Base-by-base conservation (phyloP, 1,140 invertebrate species). In the Drosophila leontia region DNA sequence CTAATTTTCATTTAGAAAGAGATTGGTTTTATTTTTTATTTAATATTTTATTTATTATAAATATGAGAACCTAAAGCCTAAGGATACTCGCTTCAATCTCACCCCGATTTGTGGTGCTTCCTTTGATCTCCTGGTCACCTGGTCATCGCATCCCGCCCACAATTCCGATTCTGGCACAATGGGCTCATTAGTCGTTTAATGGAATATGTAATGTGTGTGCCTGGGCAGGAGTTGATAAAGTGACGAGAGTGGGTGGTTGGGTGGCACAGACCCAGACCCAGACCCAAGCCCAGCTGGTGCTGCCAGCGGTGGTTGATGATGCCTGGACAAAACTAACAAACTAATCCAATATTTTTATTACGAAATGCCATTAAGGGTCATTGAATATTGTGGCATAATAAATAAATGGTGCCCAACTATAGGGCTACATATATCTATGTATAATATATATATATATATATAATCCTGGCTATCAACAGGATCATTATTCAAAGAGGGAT, bases 321-420 rank as follows among this genome's bases (percentile, higher is more conserved):
- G 48, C 48, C 17, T 35, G 68, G 64, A 74, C 23, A 74, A 75
- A 77, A 90, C 85, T 85, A 90, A 90, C 85, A 85, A 90, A 88
- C 85, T 90, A 90, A 90, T 90, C 85, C 85, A 90, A 90, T 90
- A 90, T 90, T 90, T 90, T 90, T 90, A 90, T 90, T 90, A 90
- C 86, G 86, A 90, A 90, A 90, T 91, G 85, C 85, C 85, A 90
- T 90, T 90, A 90, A 90, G 85, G 86, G 85, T 82, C 85, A 90
- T 90, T 90, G 85, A 90, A 90, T 90, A 90, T 90, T 90, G 85
- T 85, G 86, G 85, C 84, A 90, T 90, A 88, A 88, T 88, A 88
- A 88, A 88, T 88, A 88, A 88, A 88, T 88, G 85, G 69, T 57
- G 59, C 67, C 64, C 35, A 35, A 55, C 65, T 50, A 50, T 37